Percentiles rank a stretch among this genome's conserved stretches.
Evolutionary conservation across 2,888 invertebrate species (phyloP).

Genomic region (Cacoxenus indagator): DNA sequence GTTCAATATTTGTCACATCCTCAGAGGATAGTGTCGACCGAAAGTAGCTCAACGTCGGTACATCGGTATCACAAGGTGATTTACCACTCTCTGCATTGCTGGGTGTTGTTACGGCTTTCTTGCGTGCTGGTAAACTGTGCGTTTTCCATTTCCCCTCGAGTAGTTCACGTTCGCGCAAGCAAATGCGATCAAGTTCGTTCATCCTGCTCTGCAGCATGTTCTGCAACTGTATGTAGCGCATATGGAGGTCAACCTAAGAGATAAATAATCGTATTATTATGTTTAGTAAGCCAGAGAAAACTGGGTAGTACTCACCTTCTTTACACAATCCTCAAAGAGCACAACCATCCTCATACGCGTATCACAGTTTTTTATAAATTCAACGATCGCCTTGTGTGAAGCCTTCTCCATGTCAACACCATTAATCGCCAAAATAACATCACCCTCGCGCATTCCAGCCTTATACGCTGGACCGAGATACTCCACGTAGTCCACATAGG

Average conservation of each 20-base stretch:
- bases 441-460: slow-evolving; percentile 96
- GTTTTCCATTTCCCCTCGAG: slow-evolving; percentile 91
- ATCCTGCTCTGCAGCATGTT: slow-evolving; percentile 86
- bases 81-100: slow-evolving; percentile 70
- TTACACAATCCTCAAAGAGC: slow-evolving; percentile 94
- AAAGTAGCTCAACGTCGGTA: slow-evolving; percentile 73
- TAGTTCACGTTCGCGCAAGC: slow-evolving; percentile 85
- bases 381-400: slow-evolving; percentile 94
- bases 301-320: slow-evolving; percentile 77
- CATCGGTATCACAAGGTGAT: slow-evolving; percentile 72
- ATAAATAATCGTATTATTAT: background rate
- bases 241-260: slow-evolving; percentile 82
- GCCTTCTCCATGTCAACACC: slow-evolving; percentile 95
- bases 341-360: slow-evolving; percentile 95
- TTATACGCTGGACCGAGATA: slow-evolving; percentile 91
- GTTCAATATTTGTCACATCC: slow-evolving; percentile 74
- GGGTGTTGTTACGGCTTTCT: slow-evolving; percentile 78
- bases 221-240: slow-evolving; percentile 92
- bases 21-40: slow-evolving; percentile 87
- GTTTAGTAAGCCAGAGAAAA: background rate
- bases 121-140: slow-evolving; percentile 87
- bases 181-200: slow-evolving; percentile 86
- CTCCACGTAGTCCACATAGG: slow-evolving; percentile 97
- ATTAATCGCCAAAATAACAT: slow-evolving; percentile 96
- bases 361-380: slow-evolving; percentile 90